Conservation (phyloP, 2,888 invertebrate species). For the Subacronicta megacephala region DNA sequence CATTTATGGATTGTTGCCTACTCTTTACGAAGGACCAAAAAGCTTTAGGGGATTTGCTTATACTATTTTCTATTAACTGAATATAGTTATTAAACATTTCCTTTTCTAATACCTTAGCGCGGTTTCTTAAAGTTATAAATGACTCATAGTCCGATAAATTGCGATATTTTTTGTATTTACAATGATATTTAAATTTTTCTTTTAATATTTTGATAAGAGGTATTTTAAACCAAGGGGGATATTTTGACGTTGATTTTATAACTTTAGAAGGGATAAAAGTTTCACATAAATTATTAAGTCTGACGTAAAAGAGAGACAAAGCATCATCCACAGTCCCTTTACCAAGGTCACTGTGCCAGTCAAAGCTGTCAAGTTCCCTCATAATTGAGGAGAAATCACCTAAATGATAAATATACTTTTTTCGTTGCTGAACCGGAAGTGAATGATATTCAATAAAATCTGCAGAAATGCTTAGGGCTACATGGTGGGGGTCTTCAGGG, state of each 20-base stretch:
- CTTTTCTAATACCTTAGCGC: constrained; percentile 4
- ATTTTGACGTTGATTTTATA: constrained; percentile 4
- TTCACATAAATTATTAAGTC: constrained; percentile 5
- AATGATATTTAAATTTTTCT: constrained; percentile 30
- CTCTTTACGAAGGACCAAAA: constrained; percentile 1
- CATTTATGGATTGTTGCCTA: background rate
- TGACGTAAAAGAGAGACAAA: constrained; percentile 6
- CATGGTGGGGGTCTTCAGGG: constrained; percentile 19
- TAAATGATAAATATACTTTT: constrained; percentile 7
- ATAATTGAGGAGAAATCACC: constrained; percentile 12
- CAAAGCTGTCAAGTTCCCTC: constrained; percentile 2
- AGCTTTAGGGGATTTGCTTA: constrained; percentile 3
- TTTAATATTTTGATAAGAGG: constrained; percentile 30
- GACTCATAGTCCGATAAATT: constrained; percentile 15
- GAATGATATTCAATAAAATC: constrained; percentile 7
- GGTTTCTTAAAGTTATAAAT: constrained; percentile 14
- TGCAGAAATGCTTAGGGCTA: background rate
- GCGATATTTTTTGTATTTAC: constrained; percentile 20
- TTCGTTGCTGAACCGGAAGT: background rate
- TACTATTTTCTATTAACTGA: background rate
- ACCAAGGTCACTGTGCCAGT: constrained; percentile 10
- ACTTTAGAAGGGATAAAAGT: constrained; percentile 5
- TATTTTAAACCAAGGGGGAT: constrained; percentile 16
- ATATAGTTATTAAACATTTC: constrained; percentile 21
- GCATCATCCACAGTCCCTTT: constrained; percentile 12